A percentile compares a stretch with the other conserved stretches of the same genome.
Evolutionary conservation across 2,888 invertebrate genomes (phyloP).

Genomic region (Syrista parreyssii): DNA sequence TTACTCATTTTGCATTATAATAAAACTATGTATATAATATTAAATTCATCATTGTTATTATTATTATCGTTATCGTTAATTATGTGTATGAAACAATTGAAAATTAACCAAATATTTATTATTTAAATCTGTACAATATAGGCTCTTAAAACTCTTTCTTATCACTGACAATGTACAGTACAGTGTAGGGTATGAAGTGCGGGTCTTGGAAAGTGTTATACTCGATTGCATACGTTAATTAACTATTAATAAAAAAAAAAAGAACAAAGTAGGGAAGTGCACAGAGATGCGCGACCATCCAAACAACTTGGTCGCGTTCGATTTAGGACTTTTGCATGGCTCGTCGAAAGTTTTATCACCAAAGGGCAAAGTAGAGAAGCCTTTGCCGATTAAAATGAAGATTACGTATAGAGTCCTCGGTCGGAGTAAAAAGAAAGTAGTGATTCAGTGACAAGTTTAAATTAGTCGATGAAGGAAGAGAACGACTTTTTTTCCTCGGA

Average conservation of each 20-base stretch:
- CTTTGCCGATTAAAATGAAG: not conserved
- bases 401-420: not conserved
- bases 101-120: slow-evolving; percentile 52
- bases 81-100: slow-evolving; percentile 49
- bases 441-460: not conserved
- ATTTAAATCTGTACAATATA: slow-evolving; percentile 58
- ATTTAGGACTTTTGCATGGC: not conserved
- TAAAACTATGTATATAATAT: slow-evolving; percentile 42
- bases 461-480: not conserved
- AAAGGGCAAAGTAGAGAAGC: not conserved
- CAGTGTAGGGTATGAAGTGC: slow-evolving; percentile 26
- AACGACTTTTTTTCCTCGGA: not conserved
- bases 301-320: not conserved
- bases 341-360: not conserved
- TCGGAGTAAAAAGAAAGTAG: not conserved
- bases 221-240: not conserved
- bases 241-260: not conserved
- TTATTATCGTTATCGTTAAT: slow-evolving; percentile 42
- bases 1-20: slow-evolving; percentile 38
- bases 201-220: not conserved
- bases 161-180: slow-evolving; percentile 56
- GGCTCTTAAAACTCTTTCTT: slow-evolving; percentile 58
- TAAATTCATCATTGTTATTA: slow-evolving; percentile 49
- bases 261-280: not conserved
- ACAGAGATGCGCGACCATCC: not conserved